These are phyloP conservation scores for Trichonephila inaurata DNA, from an alignment of 1,140 invertebrate genomes.

Conservation along the genomic window DNA sequence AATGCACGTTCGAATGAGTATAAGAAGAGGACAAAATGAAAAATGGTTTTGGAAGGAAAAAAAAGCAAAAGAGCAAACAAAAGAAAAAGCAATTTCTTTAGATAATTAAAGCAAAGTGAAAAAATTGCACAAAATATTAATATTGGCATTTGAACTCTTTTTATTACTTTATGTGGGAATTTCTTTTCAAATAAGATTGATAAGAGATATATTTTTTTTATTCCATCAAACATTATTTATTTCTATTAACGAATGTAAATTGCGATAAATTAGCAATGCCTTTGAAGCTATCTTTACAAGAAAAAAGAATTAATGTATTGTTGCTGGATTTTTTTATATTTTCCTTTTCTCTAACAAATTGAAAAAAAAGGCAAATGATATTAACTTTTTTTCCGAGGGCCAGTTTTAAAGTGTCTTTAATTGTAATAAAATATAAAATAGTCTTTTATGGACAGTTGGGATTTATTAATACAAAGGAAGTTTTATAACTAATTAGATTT, in stretches of 20 bases:
- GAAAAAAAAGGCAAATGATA: too few relatives aligned
- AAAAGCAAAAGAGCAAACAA: neutral
- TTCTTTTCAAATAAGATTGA: neutral
- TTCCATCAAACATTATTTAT: neutral
- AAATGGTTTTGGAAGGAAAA: neutral
- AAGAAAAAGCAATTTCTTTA: neutral
- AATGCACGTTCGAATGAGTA: neutral
- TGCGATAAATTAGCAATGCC: neutral
- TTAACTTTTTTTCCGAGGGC: too few relatives aligned
- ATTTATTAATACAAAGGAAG: too few relatives aligned
- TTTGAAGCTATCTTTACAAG: neutral
- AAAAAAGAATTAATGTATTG: neutral
- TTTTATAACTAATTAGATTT: too few relatives aligned
- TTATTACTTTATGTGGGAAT: neutral
- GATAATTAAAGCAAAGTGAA: conserved; percentile 13
- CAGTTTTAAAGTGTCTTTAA: too few relatives aligned
- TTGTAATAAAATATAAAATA: too few relatives aligned
- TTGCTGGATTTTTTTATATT: too few relatives aligned
- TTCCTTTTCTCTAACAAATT: too few relatives aligned
- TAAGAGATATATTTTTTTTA: neutral
- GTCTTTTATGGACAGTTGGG: too few relatives aligned
- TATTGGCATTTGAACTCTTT: neutral
- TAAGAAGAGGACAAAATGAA: conserved; percentile 16
- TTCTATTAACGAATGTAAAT: neutral
- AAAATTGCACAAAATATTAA: conserved; percentile 42